Evolutionary conservation across 2,797 vertebrate species (phyloP), one percentile per base, ranked within the genome.

Genomic region (Bradypodion ventrale): DNA sequence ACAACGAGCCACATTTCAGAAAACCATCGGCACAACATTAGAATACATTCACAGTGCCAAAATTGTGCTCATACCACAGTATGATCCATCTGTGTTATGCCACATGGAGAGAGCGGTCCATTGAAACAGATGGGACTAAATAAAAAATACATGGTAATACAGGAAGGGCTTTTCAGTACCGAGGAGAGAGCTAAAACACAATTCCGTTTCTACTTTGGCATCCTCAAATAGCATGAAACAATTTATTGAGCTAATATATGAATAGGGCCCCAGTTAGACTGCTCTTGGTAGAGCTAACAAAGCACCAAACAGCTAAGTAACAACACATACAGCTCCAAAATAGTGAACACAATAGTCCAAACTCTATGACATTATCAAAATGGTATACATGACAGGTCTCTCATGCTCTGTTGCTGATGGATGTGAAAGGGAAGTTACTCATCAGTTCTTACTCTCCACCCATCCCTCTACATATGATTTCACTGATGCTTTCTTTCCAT

Each of bases 401-500:
- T 92, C 78, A 10, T 83, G 79, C 65, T 85, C 46, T 1, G 1
- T 16, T 52, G 27, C 5, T 0, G 0, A 44, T 44, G n/a, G 29
- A 5, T n/a, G 49, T 70, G 83, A 91, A 92, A 90, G 89, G 92
- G 91, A 92, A 89, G 84, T 89, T 78, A 87, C 65, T 88, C 87
- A 78, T 83, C 83, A 63, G 81, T 89, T 92, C 89, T 81, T 90
- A 21, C 1, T 86, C 85, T 86, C 56, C 73, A 91, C 91, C 84
- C 80, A 49, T 70, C 62, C 52, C 44, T 52, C 87, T 84, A 23
- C 73, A 88, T 90, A 76, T 63, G 75, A 27, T 77, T 89, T 91
- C 90, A 88, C 82, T 87, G 84, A 27, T 76, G 85, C 29, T 86
- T 66, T 92, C 86, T 92, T 92, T 87, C 92, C 93, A 90, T 90